Evolutionary conservation across 2,113 vertebrate genomes (phyloP).

Genomic region (Gadus chalcogrammus): DNA sequence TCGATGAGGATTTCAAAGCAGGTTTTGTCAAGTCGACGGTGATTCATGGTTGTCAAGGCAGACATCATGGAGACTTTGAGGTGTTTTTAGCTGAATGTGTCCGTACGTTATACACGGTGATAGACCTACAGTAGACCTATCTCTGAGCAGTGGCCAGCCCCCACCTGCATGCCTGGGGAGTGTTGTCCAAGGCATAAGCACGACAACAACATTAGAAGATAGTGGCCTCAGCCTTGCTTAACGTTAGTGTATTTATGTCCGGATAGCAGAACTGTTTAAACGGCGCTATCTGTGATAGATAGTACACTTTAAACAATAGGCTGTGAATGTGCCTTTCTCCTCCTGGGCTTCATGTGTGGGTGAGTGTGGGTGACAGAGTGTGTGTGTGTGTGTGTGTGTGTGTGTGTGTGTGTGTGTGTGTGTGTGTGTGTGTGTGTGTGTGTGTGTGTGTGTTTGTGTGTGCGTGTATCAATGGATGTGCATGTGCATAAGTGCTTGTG

Average conservation of each 20-base stretch:
- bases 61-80: too few relatives aligned
- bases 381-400: too few relatives aligned
- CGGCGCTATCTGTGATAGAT: background rate
- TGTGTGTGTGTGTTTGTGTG: background rate
- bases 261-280: background rate
- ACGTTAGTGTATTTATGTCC: constrained; percentile 26
- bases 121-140: background rate
- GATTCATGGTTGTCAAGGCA: too few relatives aligned
- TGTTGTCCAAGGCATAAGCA: constrained; percentile 6
- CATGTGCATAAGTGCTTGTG: too few relatives aligned
- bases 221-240: constrained; percentile 16
- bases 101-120: constrained; percentile 18
- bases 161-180: background rate
- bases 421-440: background rate
- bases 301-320: constrained; percentile 13
- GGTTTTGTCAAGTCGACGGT: too few relatives aligned
- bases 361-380: too few relatives aligned
- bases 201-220: background rate
- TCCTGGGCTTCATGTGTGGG: background rate
- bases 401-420: background rate
- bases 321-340: background rate
- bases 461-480: too few relatives aligned
- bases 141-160: constrained; percentile 33
- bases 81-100: background rate
- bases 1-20: too few relatives aligned